Evolutionary conservation across 2,113 vertebrate species (phyloP).

Genomic region (Phasianus colchicus): DNA sequence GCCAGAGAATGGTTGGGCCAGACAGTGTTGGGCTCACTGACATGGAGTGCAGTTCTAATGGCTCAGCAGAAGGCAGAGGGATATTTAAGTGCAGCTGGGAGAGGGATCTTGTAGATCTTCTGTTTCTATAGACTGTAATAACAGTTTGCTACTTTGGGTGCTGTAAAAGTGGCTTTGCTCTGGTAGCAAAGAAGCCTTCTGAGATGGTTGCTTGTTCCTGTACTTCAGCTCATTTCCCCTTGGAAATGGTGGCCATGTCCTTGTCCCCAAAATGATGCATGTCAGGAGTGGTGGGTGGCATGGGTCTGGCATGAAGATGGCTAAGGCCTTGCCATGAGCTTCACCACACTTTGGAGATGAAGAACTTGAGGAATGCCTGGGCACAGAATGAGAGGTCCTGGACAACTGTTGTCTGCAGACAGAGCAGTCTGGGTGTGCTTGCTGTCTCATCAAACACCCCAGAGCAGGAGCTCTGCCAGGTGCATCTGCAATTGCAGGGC

Average conservation of each 20-base stretch:
- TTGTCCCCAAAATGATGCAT: not conserved
- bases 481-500: not conserved
- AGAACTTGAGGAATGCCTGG: not conserved
- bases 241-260: not conserved
- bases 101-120: not conserved
- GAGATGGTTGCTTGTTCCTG: not conserved
- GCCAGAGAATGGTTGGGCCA: not conserved
- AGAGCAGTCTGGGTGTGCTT: not conserved
- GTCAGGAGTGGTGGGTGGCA: fast-evolving
- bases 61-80: not conserved
- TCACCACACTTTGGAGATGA: not conserved
- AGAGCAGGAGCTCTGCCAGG: not conserved
- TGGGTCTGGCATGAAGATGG: not conserved
- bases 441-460: not conserved
- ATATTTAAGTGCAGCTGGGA: not conserved
- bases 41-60: not conserved
- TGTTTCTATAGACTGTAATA: not conserved
- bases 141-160: not conserved
- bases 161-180: not conserved
- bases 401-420: not conserved
- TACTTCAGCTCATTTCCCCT: not conserved
- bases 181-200: not conserved
- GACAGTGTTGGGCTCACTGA: not conserved
- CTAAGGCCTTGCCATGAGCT: not conserved
- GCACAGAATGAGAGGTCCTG: not conserved